Conservation (phyloP, 2,797 vertebrate genomes). For the Hydrophis major region DNA sequence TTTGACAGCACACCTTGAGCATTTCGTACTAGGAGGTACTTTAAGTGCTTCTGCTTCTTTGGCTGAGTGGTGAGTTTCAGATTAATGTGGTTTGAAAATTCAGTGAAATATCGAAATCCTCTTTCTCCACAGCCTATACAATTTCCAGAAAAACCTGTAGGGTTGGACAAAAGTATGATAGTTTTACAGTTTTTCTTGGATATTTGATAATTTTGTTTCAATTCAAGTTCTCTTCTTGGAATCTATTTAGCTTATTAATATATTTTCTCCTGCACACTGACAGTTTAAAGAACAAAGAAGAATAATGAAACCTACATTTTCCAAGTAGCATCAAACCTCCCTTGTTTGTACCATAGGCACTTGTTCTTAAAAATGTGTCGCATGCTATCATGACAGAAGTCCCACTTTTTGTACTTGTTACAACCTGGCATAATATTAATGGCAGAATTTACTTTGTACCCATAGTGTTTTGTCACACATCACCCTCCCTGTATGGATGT, state of each 20-base stretch:
- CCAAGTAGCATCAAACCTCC: background rate
- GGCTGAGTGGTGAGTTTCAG: constrained; percentile 98
- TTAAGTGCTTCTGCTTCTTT: constrained; percentile 99
- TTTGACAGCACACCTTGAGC: constrained; percentile 94
- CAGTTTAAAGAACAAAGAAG: background rate
- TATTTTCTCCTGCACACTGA: background rate
- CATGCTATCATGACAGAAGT: background rate
- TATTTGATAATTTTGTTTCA: constrained; percentile 8
- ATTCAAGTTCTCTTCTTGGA: background rate
- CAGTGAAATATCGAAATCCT: constrained; percentile 97
- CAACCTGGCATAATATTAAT: background rate
- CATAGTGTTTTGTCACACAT: background rate
- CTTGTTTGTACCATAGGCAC: background rate
- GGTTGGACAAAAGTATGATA: background rate
- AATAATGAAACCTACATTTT: constrained; percentile 4
- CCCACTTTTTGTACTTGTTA: background rate
- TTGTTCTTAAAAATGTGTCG: background rate
- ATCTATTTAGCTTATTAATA: background rate
- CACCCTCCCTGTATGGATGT: background rate
- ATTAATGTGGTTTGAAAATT: constrained; percentile 99
- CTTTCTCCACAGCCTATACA: constrained; percentile 98
- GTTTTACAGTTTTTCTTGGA: background rate
- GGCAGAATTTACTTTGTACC: background rate
- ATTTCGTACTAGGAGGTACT: constrained; percentile 97
- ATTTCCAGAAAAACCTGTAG: constrained; percentile 95